phyloP scores from a whole-genome alignment of 2,797 vertebrate genomes.

The Hemibagrus guttatus region DNA sequence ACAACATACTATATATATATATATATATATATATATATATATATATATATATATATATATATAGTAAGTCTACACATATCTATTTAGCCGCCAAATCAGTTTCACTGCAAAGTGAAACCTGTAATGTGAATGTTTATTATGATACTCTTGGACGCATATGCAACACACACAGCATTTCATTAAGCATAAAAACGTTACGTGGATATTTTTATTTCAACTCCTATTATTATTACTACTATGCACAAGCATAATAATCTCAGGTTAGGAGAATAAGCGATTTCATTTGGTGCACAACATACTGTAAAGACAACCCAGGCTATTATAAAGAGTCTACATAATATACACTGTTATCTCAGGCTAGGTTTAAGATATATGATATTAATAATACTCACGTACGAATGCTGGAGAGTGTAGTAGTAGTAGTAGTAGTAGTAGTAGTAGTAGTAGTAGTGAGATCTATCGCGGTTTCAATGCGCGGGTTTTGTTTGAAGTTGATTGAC shows the following conservation, averaged over 20 bases:
- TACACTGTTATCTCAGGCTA: neutral
- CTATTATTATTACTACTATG: neutral
- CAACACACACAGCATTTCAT: neutral
- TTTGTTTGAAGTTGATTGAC: too few relatives aligned
- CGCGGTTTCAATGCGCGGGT: neutral
- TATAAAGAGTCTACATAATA: neutral
- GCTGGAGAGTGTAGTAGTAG: neutral
- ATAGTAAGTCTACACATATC: too few relatives aligned
- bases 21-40: too few relatives aligned
- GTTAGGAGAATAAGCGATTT: neutral
- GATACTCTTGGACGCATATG: neutral
- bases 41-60: too few relatives aligned
- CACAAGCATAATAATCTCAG: neutral
- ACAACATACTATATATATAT: too few relatives aligned
- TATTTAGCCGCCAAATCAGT: neutral
- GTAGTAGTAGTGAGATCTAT: neutral
- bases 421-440: too few relatives aligned
- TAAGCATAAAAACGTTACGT: neutral
- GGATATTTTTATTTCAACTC: neutral
- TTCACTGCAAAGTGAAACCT: neutral
- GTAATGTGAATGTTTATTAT: neutral
- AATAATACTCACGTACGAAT: neutral
- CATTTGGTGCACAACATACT: too few relatives aligned
- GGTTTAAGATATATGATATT: neutral
- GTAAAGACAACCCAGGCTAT: neutral